Percentiles rank a stretch among this genome's conserved stretches.
Conservation (phyloP, 2,113 vertebrate genomes). For the Urocolius indicus region DNA sequence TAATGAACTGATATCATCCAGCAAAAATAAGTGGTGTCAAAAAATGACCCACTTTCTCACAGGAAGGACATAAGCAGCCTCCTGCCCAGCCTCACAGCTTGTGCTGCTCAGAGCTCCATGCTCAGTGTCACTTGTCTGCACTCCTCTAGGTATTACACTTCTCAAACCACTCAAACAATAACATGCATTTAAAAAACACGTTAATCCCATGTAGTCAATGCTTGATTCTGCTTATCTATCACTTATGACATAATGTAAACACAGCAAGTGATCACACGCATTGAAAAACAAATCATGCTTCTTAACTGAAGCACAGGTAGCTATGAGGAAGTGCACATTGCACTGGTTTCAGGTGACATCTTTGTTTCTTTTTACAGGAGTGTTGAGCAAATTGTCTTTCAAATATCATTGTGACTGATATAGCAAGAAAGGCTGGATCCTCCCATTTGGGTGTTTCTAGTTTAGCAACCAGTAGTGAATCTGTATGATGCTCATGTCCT, state of each 20-base stretch:
- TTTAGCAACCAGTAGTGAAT: neutral
- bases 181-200: neutral
- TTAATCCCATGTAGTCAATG: no score
- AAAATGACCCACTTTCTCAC: neutral
- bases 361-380: neutral
- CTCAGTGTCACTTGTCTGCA: neutral
- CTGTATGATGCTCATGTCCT: neutral
- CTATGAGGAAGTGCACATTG: slow-evolving; percentile 10
- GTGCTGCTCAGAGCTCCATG: neutral
- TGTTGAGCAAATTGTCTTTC: neutral
- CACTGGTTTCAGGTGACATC: neutral
- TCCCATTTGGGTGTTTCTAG: neutral
- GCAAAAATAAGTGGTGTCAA: neutral
- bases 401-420: neutral
- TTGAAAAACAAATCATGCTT: slow-evolving; percentile 13
- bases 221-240: slow-evolving; percentile 1
- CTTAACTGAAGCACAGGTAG: neutral
- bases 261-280: slow-evolving; percentile 7
- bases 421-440: neutral
- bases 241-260: slow-evolving; percentile 30
- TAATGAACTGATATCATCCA: neutral
- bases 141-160: neutral
- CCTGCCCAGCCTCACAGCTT: neutral
- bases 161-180: slow-evolving; percentile 14
- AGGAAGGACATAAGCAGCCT: neutral